These are phyloP conservation scores for Taenaris catops DNA, from an alignment of 2,888 invertebrate genomes.

Conservation along the genomic window DNA sequence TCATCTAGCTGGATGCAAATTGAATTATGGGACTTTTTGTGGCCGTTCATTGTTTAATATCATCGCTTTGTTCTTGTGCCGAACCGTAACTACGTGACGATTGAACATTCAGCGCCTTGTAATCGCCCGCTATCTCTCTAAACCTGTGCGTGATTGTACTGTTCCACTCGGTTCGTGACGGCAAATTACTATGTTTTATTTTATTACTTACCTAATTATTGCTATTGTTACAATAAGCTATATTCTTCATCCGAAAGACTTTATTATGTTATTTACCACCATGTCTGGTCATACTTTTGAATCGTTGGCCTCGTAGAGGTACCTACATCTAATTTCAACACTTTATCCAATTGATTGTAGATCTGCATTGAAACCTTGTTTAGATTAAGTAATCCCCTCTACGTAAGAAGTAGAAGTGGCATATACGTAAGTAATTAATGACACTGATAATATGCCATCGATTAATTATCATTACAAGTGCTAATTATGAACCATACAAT, in stretches of 20 bases:
- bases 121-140: constrained; percentile 48
- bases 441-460: too few species aligned
- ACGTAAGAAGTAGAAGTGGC: too few species aligned
- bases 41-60: constrained; percentile 66
- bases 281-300: too few species aligned
- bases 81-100: constrained; percentile 63
- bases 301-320: too few species aligned
- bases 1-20: constrained; percentile 77
- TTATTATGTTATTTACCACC: constrained; percentile 28
- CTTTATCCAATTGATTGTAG: too few species aligned
- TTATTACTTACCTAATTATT: constrained; percentile 74
- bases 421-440: too few species aligned
- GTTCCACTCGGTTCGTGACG: constrained; percentile 60
- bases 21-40: constrained; percentile 78
- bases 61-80: constrained; percentile 68
- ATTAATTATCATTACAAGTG: too few species aligned
- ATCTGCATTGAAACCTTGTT: too few species aligned
- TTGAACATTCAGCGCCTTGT: constrained; percentile 62
- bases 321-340: too few species aligned
- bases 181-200: constrained; percentile 71
- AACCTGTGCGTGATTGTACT: constrained; percentile 52
- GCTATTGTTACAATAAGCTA: constrained; percentile 61
- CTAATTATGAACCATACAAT: too few species aligned
- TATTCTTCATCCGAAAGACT: constrained; percentile 22
- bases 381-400: too few species aligned